phyloP scores from a whole-genome alignment of 2,888 invertebrate species.

The Eulithis prunata region DNA sequence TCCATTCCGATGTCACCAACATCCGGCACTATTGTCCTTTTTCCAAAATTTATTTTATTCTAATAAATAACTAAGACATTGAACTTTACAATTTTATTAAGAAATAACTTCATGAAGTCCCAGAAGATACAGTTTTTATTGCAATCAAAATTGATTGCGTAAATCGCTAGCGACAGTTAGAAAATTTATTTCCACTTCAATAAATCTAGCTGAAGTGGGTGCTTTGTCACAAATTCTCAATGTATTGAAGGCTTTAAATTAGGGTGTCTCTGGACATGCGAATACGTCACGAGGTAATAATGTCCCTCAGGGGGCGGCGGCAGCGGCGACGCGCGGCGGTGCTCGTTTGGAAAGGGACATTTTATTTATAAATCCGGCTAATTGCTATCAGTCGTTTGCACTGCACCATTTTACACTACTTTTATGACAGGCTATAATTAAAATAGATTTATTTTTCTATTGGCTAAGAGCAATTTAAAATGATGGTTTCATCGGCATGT shows the following conservation, averaged over 20 bases:
- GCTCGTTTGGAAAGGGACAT: constrained; percentile 51
- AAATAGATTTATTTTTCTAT: constrained; percentile 25
- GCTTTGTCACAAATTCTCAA: constrained; percentile 45
- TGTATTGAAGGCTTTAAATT: constrained; percentile 59
- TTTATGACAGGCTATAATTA: constrained; percentile 11
- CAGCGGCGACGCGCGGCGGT: too few relatives aligned
- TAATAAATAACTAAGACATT: not conserved
- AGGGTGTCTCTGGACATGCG: constrained; percentile 55
- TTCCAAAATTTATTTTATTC: constrained; percentile 40
- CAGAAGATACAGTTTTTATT: constrained; percentile 25
- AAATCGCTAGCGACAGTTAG: constrained; percentile 31
- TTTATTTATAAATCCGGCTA: constrained; percentile 70
- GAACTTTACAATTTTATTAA: not conserved
- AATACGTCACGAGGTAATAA: constrained; percentile 56
- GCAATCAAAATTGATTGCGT: constrained; percentile 20
- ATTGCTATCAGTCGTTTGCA: constrained; percentile 58
- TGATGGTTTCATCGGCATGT: constrained; percentile 13
- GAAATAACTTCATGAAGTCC: constrained; percentile 24
- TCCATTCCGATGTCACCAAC: constrained; percentile 39
- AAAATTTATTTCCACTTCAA: constrained; percentile 33
- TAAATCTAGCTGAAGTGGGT: constrained; percentile 51
- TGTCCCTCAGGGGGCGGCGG: constrained; percentile 57
- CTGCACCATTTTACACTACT: constrained; percentile 47
- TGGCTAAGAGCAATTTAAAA: not conserved
- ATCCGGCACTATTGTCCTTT: constrained; percentile 55